A percentile compares a stretch with the other conserved stretches of the same genome.
Conservation (phyloP, 2,888 invertebrate species). For the Toxonevra muliebris region DNA sequence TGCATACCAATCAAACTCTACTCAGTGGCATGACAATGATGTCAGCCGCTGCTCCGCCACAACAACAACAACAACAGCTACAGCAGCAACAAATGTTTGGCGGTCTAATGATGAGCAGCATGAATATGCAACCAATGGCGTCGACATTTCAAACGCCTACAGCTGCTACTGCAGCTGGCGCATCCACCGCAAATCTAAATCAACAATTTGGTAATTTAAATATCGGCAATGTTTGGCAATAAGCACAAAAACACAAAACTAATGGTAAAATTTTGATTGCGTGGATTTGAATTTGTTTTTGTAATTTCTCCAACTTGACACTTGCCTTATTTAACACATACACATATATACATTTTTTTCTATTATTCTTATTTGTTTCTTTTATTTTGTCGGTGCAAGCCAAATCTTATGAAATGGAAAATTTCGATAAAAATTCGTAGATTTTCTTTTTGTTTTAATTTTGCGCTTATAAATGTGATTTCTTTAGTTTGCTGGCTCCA, state of each 20-base stretch:
- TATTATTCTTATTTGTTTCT: too few species aligned
- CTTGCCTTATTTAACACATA: too few species aligned
- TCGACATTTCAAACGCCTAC: conserved; percentile 32
- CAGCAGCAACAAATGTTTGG: conserved; percentile 44
- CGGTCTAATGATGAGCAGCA: conserved; percentile 44
- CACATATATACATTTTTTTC: too few species aligned
- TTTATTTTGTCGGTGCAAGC: too few species aligned
- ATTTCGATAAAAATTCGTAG: too few species aligned
- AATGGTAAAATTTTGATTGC: too few species aligned
- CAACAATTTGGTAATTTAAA: conserved; percentile 65
- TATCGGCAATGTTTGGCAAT: conserved; percentile 66
- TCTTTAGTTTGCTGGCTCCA: too few species aligned
- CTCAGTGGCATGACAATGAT: conserved; percentile 24
- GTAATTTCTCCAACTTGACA: too few species aligned
- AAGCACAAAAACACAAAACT: conserved; percentile 39
- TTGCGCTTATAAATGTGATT: too few species aligned
- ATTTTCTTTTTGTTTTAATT: too few species aligned
- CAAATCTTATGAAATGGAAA: too few species aligned
- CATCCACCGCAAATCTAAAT: conserved; percentile 58
- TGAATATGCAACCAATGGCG: conserved; percentile 31
- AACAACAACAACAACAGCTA: conserved; percentile 40
- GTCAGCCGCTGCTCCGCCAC: conserved; percentile 21
- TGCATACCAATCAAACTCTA: conserved; percentile 60
- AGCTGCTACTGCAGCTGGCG: conserved; percentile 45
- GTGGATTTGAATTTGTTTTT: too few species aligned